A percentile compares a stretch with the other conserved stretches of the same genome.
Evolutionary conservation across 2,888 invertebrate genomes (phyloP).

Genomic region (Coenonympha glycerion): DNA sequence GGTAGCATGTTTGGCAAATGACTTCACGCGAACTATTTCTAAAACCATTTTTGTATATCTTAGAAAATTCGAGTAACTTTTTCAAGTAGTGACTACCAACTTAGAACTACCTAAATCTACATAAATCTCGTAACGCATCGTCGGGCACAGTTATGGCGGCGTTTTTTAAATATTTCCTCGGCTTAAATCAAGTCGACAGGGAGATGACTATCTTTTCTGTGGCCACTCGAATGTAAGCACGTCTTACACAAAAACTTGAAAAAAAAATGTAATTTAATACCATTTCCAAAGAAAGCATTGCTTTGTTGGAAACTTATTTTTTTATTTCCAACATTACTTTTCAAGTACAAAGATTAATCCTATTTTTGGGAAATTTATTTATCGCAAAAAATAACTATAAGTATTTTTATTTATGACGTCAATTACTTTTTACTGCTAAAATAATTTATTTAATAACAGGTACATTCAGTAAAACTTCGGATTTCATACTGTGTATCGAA

Average conservation of each 20-base stretch:
- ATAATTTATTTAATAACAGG: not conserved
- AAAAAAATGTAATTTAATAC: conserved; percentile 25
- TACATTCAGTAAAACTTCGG: not conserved
- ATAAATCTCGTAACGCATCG: conserved; percentile 22
- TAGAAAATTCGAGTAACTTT: not conserved
- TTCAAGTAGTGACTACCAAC: not conserved
- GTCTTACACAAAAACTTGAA: conserved; percentile 24
- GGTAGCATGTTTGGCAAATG: too few relatives aligned
- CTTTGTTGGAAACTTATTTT: not conserved
- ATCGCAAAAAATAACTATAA: too few relatives aligned
- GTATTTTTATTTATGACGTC: too few relatives aligned
- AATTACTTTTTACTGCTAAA: not conserved
- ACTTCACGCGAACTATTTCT: too few relatives aligned
- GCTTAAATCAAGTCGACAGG: conserved; percentile 24
- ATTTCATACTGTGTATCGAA: not conserved
- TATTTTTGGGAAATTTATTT: too few relatives aligned
- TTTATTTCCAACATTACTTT: not conserved
- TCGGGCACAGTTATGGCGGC: conserved; percentile 22
- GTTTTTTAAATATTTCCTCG: conserved; percentile 18
- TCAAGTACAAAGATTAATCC: not conserved
- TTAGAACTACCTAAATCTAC: conserved; percentile 8
- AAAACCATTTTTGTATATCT: too few relatives aligned
- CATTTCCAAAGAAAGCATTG: conserved; percentile 1
- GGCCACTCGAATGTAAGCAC: conserved; percentile 25
- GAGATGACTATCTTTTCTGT: conserved; percentile 22